Evolutionary conservation across 1,140 invertebrate genomes (phyloP).

Genomic region (Batillaria attramentaria): DNA sequence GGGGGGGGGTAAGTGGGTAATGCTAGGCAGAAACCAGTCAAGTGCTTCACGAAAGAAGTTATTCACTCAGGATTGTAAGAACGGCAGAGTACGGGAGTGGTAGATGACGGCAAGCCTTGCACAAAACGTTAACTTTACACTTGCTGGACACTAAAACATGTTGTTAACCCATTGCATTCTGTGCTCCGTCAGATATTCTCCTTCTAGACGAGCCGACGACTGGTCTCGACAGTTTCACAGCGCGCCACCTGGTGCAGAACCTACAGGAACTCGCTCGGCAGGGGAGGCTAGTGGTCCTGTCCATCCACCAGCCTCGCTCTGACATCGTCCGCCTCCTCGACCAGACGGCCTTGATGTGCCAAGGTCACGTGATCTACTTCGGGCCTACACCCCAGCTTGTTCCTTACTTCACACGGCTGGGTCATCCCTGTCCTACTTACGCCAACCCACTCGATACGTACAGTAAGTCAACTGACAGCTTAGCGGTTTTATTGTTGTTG

Average conservation of each 20-base stretch:
- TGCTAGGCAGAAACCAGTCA: too few species aligned
- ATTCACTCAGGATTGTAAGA: too few species aligned
- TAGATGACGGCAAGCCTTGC: too few species aligned
- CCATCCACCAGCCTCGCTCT: conserved; percentile 64
- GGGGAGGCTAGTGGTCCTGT: conserved; percentile 60
- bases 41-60: too few species aligned
- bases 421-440: conserved; percentile 55
- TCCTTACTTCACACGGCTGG: conserved; percentile 54
- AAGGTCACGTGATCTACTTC: conserved; percentile 52
- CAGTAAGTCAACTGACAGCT: conserved; percentile 53
- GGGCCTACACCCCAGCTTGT: conserved; percentile 50
- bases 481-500: too few species aligned
- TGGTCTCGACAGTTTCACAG: conserved; percentile 63
- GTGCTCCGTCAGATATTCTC: conserved; percentile 54
- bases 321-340: conserved; percentile 62
- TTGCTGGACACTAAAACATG: too few species aligned
- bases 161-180: too few species aligned
- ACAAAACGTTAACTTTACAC: too few species aligned
- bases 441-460: conserved; percentile 60
- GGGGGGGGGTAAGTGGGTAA: too few species aligned
- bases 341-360: conserved; percentile 47
- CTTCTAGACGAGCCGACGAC: conserved; percentile 64
- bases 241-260: conserved; percentile 53
- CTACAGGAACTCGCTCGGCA: conserved; percentile 51
- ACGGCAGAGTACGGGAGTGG: too few species aligned